Percentiles rank a stretch among this genome's conserved stretches.
phyloP scores from a whole-genome alignment of 2,888 invertebrate genomes.

The Thalpophila matura region DNA sequence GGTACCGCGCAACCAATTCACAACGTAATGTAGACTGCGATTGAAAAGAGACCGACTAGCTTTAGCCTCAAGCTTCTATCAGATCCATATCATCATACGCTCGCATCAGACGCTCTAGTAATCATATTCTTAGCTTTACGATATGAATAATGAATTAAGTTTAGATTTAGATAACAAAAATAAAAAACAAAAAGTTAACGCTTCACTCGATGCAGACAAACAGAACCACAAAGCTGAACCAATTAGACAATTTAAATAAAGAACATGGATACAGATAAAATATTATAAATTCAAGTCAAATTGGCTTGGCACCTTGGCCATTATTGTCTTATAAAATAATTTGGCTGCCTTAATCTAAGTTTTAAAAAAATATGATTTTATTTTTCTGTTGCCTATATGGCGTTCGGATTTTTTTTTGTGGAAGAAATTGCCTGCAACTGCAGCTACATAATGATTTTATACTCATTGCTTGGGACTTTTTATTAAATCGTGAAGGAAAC shows the following conservation, averaged over 20 bases:
- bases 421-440: no score
- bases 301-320: conserved; percentile 4
- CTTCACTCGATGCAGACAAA: conserved; percentile 28
- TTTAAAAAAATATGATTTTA: not conserved
- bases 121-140: no score
- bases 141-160: no score
- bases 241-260: conserved; percentile 43
- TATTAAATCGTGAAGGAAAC: no score
- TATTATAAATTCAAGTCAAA: not conserved
- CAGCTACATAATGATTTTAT: not conserved
- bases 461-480: not conserved
- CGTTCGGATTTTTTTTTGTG: not conserved
- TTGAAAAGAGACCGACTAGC: no score
- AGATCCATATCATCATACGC: not conserved
- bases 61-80: not conserved
- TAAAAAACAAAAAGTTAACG: conserved; percentile 25
- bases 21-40: no score
- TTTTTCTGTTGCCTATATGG: not conserved
- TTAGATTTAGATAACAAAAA: not conserved
- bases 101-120: no score
- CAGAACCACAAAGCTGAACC: conserved; percentile 50
- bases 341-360: not conserved
- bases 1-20: no score
- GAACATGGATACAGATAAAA: not conserved
- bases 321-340: not conserved